phyloP scores from a whole-genome alignment of 2,797 vertebrate species.

The Sandelia bainsii region DNA sequence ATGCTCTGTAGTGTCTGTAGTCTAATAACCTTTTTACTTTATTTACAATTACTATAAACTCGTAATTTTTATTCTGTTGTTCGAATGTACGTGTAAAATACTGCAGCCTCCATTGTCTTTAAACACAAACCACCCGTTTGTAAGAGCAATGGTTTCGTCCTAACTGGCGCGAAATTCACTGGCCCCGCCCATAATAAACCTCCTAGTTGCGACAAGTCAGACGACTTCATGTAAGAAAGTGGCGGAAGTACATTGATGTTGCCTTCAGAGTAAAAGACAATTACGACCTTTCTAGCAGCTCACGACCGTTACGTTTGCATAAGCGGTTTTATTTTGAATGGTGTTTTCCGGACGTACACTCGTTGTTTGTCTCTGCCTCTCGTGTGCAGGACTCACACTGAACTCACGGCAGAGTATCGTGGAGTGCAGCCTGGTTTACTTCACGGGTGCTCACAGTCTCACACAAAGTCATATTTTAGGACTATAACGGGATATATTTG shows the following conservation, averaged over 20 bases:
- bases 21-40: rapidly evolving
- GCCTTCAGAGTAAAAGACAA: constrained; percentile 44
- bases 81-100: background rate
- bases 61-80: too few species aligned
- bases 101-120: rapidly evolving
- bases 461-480: background rate
- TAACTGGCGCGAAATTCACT: constrained; percentile 79
- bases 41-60: rapidly evolving
- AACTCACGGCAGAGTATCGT: background rate
- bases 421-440: rapidly evolving
- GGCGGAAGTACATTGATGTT: background rate
- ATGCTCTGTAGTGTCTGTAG: rapidly evolving
- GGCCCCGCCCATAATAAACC: constrained; percentile 16
- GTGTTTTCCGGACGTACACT: rapidly evolving
- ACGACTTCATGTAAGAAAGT: background rate
- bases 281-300: rapidly evolving
- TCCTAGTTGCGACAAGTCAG: rapidly evolving
- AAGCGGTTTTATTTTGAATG: constrained; percentile 41
- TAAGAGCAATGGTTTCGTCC: constrained; percentile 60
- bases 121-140: background rate
- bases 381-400: rapidly evolving
- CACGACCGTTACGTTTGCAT: rapidly evolving
- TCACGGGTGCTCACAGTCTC: background rate
- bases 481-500: background rate
- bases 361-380: rapidly evolving